phyloP scores from a whole-genome alignment of 2,888 invertebrate species.

The Drosophila meridiana region DNA sequence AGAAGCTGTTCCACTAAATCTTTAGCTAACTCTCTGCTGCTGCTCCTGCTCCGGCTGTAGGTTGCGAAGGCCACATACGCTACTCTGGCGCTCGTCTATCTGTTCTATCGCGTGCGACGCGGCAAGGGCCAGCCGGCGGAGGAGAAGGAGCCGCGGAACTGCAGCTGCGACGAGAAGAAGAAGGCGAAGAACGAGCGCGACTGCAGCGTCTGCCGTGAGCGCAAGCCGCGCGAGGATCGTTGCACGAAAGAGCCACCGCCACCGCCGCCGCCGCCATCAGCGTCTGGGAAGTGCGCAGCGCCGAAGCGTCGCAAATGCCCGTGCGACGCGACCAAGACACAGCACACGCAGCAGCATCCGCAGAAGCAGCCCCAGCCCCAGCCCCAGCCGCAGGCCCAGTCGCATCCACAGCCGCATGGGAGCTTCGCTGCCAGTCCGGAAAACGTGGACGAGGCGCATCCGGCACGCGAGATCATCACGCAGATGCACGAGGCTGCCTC shows the following conservation, averaged over 20 bases:
- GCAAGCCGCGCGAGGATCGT: conserved; percentile 12
- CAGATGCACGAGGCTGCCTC: conserved; percentile 61
- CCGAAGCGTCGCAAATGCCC: conserved; percentile 49
- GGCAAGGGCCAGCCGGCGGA: conserved; percentile 14
- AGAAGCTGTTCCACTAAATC: too few species aligned
- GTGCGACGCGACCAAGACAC: conserved; percentile 41
- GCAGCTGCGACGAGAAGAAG: conserved; percentile 41
- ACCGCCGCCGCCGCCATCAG: conserved; percentile 28
- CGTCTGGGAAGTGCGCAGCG: background rate
- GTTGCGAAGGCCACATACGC: conserved; percentile 77
- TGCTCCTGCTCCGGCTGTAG: conserved; percentile 26
- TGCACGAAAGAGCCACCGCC: conserved; percentile 48
- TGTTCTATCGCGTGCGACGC: conserved; percentile 63
- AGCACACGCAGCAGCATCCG: background rate
- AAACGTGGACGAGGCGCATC: conserved; percentile 33
- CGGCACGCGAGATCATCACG: conserved; percentile 47
- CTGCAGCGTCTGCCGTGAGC: conserved; percentile 57
- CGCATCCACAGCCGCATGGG: background rate
- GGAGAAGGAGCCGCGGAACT: conserved; percentile 19
- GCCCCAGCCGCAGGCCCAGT: background rate
- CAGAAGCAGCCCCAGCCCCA: background rate
- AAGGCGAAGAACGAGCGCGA: conserved; percentile 37
- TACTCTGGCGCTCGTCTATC: conserved; percentile 67
- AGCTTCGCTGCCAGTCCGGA: background rate
- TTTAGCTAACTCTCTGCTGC: background rate